phyloP scores from a whole-genome alignment of 30 jellyfish, hydroid and myxozoan species.

The Aurelia sp. region DNA sequence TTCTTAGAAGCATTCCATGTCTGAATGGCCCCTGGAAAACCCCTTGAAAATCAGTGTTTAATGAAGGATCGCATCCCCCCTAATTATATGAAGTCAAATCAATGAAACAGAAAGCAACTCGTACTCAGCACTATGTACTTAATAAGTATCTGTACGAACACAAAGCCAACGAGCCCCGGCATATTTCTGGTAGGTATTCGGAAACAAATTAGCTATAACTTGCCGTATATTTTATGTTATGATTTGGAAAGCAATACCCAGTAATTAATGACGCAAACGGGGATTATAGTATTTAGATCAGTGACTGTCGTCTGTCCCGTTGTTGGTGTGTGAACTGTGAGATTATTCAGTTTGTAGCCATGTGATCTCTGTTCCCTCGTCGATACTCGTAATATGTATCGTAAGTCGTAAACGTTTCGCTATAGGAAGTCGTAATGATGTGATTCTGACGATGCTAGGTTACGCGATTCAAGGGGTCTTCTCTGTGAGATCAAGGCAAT shows the following conservation, averaged over 20 bases:
- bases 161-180: too few relatives aligned
- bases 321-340: constrained; percentile 25
- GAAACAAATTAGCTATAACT: not conserved
- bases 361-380: constrained; percentile 33
- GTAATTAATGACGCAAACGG: constrained; percentile 47
- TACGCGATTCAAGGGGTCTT: not conserved
- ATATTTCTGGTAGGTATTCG: too few relatives aligned
- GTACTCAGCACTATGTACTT: too few relatives aligned
- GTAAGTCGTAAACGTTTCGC: constrained; percentile 28
- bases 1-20: too few relatives aligned
- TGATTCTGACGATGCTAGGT: not conserved
- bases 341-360: constrained; percentile 40
- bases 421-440: not conserved
- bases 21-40: too few relatives aligned
- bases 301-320: constrained; percentile 59
- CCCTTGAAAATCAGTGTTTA: too few relatives aligned
- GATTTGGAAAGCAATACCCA: constrained; percentile 41
- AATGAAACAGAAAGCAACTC: too few relatives aligned
- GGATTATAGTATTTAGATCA: constrained; percentile 26
- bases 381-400: constrained; percentile 11
- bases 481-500: too few relatives aligned
- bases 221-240: not conserved
- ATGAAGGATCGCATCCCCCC: too few relatives aligned
- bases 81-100: too few relatives aligned
- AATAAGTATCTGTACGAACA: too few relatives aligned